Base-by-base conservation (phyloP, 2,797 vertebrate species). In the Odontamblyopus lacepedii region DNA sequence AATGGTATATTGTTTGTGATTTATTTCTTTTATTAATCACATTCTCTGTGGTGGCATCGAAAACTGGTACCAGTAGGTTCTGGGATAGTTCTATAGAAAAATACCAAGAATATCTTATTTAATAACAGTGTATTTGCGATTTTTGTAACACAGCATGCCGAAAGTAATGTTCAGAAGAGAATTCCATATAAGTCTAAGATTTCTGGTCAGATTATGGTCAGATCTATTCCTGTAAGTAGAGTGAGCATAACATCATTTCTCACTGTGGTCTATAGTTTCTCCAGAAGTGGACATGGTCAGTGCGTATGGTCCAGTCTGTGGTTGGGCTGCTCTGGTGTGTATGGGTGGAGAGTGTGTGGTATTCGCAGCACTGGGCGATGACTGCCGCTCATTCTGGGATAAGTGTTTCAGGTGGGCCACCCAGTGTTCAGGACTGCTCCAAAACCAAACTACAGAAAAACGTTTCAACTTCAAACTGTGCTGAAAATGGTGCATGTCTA, bases 311-410 rank as follows among this genome's bases (percentile, higher is more conserved):
- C 69, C 77, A 64, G 7, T 72, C 67, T 72, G 70, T 76, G 83
- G 85, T 87, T 92, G 88, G 71, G 79, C 81, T 78, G 85, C 76
- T 82, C 74, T 38, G 35, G 35, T 38, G 35, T 38, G 35, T 38
- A 38, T 38, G 35, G 35, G 35, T 38, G 35, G 35, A 60, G 61
- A 75, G 64, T 72, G 70, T 76, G 72, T 5, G 23, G 76, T 55
- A 67, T 63, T 70, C 26, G 9, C 57, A 73, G 67, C 68, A 72
- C 78, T 41, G 61, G 78, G 57, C 60, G 75, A 76, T 78, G 82
- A 82, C 76, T 83, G 87, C 41, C 88, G 89, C 87, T 90, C 82
- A 93, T 88, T 92, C 85, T 74, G 78, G 85, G 75, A 32, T 66
- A 79, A 89, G 82, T 83, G 69, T 55, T 83, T 84, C 82, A 35